Conservation (phyloP, 1,140 invertebrate species). For the Heliconius melpomene region DNA sequence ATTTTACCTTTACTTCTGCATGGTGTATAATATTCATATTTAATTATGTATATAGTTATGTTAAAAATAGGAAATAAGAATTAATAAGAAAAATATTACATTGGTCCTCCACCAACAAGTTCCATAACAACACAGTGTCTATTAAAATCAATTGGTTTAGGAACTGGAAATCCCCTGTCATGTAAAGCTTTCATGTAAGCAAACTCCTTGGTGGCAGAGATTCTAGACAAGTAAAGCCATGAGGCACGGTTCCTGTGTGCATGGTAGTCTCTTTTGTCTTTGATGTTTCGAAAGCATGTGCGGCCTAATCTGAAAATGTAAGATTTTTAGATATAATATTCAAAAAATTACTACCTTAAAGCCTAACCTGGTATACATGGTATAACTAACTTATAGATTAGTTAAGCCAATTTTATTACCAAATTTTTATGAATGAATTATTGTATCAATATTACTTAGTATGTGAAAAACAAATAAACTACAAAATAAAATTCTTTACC, state of each 20-base stretch:
- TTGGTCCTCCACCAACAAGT: slow-evolving; percentile 88
- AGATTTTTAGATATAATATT: background rate
- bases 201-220: slow-evolving; percentile 99
- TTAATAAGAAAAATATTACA: slow-evolving; percentile 77
- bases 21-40: background rate
- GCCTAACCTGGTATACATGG: no score
- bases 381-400: no score
- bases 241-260: slow-evolving; percentile 93
- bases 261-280: slow-evolving; percentile 98
- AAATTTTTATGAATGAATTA: no score
- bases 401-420: no score
- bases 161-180: slow-evolving; percentile 96
- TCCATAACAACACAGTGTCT: slow-evolving; percentile 99
- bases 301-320: slow-evolving; percentile 88
- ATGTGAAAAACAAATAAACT: background rate
- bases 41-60: no score
- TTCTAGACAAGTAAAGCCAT: slow-evolving; percentile 98
- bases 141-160: slow-evolving; percentile 96
- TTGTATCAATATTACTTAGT: background rate
- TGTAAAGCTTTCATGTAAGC: slow-evolving; percentile 98
- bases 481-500: slow-evolving; percentile 64
- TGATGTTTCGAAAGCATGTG: slow-evolving; percentile 98
- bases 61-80: background rate
- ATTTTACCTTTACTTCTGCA: background rate
- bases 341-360: no score